Evolutionary conservation across 2,888 invertebrate species (phyloP), one percentile per base, ranked within the genome.

Genomic region (Drosophila tanythrix): DNA sequence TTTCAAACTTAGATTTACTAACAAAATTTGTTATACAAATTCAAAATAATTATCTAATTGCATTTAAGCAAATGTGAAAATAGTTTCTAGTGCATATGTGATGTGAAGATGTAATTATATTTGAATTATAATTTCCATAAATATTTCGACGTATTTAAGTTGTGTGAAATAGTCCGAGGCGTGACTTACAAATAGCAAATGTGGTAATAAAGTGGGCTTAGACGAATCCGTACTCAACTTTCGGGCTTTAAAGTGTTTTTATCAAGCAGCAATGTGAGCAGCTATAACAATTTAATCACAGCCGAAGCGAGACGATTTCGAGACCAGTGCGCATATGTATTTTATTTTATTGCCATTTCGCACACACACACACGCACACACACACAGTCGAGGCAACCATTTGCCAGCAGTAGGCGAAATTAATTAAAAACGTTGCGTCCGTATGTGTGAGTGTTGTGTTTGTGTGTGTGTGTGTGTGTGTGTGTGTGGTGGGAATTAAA

Each of bases 211-310:
- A 62, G 53, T 48, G 29, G n/a, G 29, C 13, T 21, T 15, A 27
- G 13, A n/a, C 3, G 13, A 33, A 63, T 27, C 18, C 25, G 35
- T 33, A 50, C 3, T 43, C 57, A n/a, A 48, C 36, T 53, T 58
- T 50, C 6, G 33, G 40, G 31, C n/a, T 52, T 78, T 68, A 67
- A 78, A 70, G 70, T 61, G 60, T 50, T 74, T 48, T 21, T 67
- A n/a, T 48, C 38, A 36, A 43, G 64, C 48, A 51, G 53, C 31
- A n/a, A 33, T 73, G 53, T 40, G 63, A 71, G 43, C 48, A 73
- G 75, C 56, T 72, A 82, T 86, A 84, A 82, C 81, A 83, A 76
- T 85, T 87, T 84, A 87, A 85, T 87, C 87, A 82, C 83, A 76
- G 87, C 69, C 73, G 71, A 82, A 74, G 66, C 60, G 55, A 62